A percentile compares a stretch with the other conserved stretches of the same genome.
These are phyloP conservation scores for Acyrthosiphon pisum DNA, from an alignment of 1,140 invertebrate species.

Conservation along the genomic window DNA sequence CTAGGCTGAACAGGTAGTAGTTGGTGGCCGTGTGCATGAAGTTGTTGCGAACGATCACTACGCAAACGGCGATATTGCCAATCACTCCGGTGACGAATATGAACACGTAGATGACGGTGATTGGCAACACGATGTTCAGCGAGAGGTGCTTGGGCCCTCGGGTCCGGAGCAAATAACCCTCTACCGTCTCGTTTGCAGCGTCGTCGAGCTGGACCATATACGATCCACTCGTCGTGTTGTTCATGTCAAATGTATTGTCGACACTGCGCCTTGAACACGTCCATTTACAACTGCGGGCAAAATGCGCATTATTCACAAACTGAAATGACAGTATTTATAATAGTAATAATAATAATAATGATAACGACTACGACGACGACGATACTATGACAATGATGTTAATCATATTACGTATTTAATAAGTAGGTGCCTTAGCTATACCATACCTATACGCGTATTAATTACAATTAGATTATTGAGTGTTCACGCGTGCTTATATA, in stretches of 20 bases:
- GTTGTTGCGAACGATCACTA: constrained; percentile 84
- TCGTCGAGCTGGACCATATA: background rate
- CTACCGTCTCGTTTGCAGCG: constrained; percentile 55
- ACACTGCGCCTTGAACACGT: background rate
- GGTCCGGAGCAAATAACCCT: constrained; percentile 63
- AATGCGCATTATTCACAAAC: background rate
- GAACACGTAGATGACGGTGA: constrained; percentile 77
- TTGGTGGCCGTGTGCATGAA: constrained; percentile 87
- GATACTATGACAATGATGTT: background rate
- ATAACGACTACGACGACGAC: background rate
- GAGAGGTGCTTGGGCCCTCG: constrained; percentile 65
- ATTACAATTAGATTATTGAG: background rate
- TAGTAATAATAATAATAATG: background rate
- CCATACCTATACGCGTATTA: background rate
- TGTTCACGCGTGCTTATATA: background rate
- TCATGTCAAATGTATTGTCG: constrained; percentile 38
- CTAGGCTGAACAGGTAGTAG: constrained; percentile 90
- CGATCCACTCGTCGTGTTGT: background rate
- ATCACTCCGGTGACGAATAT: constrained; percentile 86
- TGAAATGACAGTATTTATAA: background rate
- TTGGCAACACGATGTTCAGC: constrained; percentile 66
- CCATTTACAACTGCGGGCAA: background rate
- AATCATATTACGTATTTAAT: background rate
- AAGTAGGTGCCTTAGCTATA: background rate
- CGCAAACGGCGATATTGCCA: constrained; percentile 87